Evolutionary conservation across 37 sponge, comb jelly and placozoan genomes (phyloP).

Genomic region (Hormiphora californensis): DNA sequence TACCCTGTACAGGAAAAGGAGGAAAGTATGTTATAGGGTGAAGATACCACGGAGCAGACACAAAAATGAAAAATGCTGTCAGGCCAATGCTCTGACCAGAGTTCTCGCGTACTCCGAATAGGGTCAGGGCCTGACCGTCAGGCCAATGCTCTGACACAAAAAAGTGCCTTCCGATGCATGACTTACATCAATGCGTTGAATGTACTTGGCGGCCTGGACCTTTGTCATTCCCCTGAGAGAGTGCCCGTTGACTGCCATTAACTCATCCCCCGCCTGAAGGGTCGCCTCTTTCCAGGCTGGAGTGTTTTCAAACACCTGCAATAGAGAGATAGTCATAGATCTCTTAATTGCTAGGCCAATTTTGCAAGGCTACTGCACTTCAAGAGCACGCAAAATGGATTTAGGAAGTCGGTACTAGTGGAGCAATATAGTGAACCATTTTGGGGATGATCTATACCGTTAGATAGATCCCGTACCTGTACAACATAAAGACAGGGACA

Average conservation of each 20-base stretch:
- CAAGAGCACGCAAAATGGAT: no score
- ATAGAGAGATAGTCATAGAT: background rate
- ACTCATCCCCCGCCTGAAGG: conserved; percentile 82
- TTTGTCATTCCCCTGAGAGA: conserved; percentile 68
- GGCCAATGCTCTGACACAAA: no score
- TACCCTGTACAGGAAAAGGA: no score
- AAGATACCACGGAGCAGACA: background rate
- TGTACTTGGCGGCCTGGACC: conserved; percentile 77
- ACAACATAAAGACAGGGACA: conserved; percentile 90
- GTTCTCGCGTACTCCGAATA: no score
- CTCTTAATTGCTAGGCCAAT: no score
- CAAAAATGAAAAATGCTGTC: background rate
- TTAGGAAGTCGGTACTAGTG: no score
- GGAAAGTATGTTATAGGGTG: background rate
- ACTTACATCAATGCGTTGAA: conserved; percentile 69
- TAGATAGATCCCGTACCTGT: conserved; percentile 60
- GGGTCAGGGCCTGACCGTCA: no score
- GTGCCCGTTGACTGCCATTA: conserved; percentile 67
- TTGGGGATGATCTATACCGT: background rate
- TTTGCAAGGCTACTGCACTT: no score
- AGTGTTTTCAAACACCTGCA: conserved; percentile 86
- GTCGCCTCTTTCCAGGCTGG: conserved; percentile 84
- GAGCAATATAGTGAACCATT: no score
- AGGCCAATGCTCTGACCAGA: no score
- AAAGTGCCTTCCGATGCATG: background rate